These are phyloP conservation scores for Coryphaenoides rupestris DNA, from an alignment of 2,113 vertebrate species.

Conservation along the genomic window DNA sequence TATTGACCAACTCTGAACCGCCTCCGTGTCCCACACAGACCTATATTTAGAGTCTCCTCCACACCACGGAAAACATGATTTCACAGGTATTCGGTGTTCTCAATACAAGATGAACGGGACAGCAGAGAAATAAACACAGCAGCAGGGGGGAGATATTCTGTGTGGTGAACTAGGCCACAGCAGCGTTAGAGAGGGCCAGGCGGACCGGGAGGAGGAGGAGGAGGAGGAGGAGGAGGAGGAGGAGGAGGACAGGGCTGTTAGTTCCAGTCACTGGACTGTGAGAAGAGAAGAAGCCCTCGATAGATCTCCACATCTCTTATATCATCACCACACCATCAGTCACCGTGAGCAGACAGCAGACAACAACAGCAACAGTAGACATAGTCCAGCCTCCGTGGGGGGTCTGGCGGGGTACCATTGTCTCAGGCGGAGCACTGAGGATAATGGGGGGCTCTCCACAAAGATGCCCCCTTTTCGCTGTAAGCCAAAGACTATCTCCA, in stretches of 20 bases:
- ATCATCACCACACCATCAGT: too few species aligned
- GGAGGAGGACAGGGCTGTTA: too few species aligned
- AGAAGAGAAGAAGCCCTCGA: not conserved
- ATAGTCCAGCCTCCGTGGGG: too few species aligned
- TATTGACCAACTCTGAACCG: not conserved
- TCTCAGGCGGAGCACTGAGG: too few species aligned
- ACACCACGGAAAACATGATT: not conserved
- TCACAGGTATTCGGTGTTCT: not conserved
- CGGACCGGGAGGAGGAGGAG: conserved; percentile 14
- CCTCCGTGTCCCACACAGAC: conserved; percentile 1
- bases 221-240: too few species aligned
- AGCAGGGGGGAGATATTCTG: conserved; percentile 7
- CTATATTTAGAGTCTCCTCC: not conserved
- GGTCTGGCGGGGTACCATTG: too few species aligned
- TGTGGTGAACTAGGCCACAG: conserved; percentile 30
- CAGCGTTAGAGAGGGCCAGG: not conserved
- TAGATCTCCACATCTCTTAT: too few species aligned
- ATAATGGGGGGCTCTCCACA: too few species aligned
- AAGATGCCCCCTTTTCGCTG: too few species aligned
- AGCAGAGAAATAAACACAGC: not conserved
- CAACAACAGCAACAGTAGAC: too few species aligned
- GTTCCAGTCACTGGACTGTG: conserved; percentile 30
- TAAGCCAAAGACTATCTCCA: too few species aligned
- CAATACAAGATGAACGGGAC: not conserved
- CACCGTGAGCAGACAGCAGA: too few species aligned